Conservation (phyloP, 1,140 invertebrate genomes). For the Listronotus oregonensis region DNA sequence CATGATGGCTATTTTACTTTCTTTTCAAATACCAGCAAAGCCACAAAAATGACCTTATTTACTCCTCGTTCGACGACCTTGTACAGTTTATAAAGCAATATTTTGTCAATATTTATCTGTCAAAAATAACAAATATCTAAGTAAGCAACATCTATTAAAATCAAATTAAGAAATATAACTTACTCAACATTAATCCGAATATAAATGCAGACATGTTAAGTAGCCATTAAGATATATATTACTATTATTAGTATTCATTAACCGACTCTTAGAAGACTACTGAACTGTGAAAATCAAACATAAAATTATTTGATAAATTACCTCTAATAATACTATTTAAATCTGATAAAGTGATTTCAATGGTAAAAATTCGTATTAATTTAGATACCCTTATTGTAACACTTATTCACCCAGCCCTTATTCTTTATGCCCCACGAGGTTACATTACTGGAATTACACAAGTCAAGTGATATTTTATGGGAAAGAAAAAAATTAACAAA, state of each 20-base stretch:
- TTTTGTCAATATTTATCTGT: too few relatives aligned
- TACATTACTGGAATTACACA: conserved; percentile 14
- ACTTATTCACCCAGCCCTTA: conserved; percentile 10
- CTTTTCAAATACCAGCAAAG: too few relatives aligned
- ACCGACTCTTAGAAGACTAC: conserved; percentile 18
- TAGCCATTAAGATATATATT: conserved; percentile 21
- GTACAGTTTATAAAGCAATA: too few relatives aligned
- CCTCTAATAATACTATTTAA: conserved; percentile 19
- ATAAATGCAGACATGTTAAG: conserved; percentile 10
- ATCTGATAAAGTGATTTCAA: conserved; percentile 21
- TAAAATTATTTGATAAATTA: conserved; percentile 15
- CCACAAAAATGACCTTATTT: too few relatives aligned
- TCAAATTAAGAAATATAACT: too few relatives aligned
- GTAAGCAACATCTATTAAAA: too few relatives aligned
- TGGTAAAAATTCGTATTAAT: conserved; percentile 19
- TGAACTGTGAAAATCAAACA: conserved; percentile 29
- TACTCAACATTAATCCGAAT: conserved; percentile 9
- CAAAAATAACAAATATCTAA: too few relatives aligned
- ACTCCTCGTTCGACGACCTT: too few relatives aligned
- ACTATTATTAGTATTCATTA: conserved; percentile 15
- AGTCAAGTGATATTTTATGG: too few relatives aligned
- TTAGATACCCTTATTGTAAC: conserved; percentile 21
- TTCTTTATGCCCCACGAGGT: conserved; percentile 23
- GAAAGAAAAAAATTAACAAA: too few relatives aligned
- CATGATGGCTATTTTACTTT: too few relatives aligned